A percentile compares a stretch with the other conserved stretches of the same genome.
Conservation (phyloP, 2,797 vertebrate species). For the Xyrichtys novacula region DNA sequence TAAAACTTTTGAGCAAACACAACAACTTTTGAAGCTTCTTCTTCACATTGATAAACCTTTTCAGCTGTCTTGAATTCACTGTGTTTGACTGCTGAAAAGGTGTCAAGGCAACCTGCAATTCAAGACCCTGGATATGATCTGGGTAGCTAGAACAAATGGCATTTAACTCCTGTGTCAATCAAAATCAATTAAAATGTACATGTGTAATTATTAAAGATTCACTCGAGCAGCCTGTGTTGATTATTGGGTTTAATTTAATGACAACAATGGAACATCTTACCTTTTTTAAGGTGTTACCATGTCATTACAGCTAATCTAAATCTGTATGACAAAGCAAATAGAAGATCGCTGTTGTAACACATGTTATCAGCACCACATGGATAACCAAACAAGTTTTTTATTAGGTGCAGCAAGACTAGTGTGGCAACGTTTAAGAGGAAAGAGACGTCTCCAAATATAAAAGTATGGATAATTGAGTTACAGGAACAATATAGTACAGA, state of each 20-base stretch:
- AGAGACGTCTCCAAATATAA: not conserved
- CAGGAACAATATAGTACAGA: too few relatives aligned
- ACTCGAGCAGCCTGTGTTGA: not conserved
- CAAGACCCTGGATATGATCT: not conserved
- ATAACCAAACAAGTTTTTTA: too few relatives aligned
- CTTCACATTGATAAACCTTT: not conserved
- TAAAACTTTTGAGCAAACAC: conserved; percentile 21
- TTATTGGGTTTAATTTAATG: not conserved
- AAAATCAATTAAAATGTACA: not conserved
- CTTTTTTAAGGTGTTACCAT: not conserved
- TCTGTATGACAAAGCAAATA: not conserved
- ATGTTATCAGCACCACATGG: too few relatives aligned
- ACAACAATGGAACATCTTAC: not conserved
- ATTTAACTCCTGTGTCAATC: not conserved
- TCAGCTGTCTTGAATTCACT: not conserved
- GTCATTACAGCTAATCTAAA: not conserved
- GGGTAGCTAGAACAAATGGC: not conserved
- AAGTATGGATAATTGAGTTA: too few relatives aligned
- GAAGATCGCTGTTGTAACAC: too few relatives aligned
- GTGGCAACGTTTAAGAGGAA: not conserved
- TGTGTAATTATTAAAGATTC: not conserved
- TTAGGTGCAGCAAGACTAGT: too few relatives aligned
- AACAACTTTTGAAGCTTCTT: conserved; percentile 6
- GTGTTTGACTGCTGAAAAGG: conserved; percentile 2
- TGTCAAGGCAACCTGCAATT: not conserved